These are phyloP conservation scores for Epizoanthus ramosus DNA, from an alignment of 92 coral and sea anemone genomes.

Conservation along the genomic window DNA sequence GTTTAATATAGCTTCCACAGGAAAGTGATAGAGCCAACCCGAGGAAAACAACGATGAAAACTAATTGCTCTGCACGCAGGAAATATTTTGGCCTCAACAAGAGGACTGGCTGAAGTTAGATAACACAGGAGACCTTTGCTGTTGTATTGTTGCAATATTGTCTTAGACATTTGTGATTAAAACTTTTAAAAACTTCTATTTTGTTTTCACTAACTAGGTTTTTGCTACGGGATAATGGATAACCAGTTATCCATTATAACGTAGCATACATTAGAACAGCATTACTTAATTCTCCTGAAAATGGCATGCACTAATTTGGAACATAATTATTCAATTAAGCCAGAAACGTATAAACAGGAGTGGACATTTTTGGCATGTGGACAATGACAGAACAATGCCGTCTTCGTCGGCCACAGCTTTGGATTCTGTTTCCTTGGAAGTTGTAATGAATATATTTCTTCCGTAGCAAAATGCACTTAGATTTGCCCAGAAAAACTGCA, in stretches of 20 bases:
- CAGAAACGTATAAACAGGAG: too few relatives aligned
- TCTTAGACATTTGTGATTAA: neutral
- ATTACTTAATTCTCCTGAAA: neutral
- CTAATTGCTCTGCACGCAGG: neutral
- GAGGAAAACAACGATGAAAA: too few relatives aligned
- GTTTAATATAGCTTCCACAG: too few relatives aligned
- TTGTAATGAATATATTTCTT: too few relatives aligned
- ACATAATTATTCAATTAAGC: neutral
- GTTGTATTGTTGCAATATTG: neutral
- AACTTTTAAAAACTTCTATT: neutral
- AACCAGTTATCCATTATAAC: neutral
- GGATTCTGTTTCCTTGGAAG: too few relatives aligned
- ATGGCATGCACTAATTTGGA: neutral
- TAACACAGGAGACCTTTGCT: neutral
- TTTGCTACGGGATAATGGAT: neutral
- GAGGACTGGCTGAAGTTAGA: neutral
- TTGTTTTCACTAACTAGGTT: neutral
- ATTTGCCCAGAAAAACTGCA: too few relatives aligned
- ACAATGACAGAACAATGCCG: too few relatives aligned
- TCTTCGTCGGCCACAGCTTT: too few relatives aligned
- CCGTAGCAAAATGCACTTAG: too few relatives aligned
- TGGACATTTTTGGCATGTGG: too few relatives aligned
- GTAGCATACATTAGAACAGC: neutral
- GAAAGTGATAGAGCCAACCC: too few relatives aligned
- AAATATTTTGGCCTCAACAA: conserved; percentile 1